A percentile compares a stretch with the other conserved stretches of the same genome.
Conservation (phyloP, 37 sponge, comb jelly and placozoan genomes). For the Chondrosia reniformis region DNA sequence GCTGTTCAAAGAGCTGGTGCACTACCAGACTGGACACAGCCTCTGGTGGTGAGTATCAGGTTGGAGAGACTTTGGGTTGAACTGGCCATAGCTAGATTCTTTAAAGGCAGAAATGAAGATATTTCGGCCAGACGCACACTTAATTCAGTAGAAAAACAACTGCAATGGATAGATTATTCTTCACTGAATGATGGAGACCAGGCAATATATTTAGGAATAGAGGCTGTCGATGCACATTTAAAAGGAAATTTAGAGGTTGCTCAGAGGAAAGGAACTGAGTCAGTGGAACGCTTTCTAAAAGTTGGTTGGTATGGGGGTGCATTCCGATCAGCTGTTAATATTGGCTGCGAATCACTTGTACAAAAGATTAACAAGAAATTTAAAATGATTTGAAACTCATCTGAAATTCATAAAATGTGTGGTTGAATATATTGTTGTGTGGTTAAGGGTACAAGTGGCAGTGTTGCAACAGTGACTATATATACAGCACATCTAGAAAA, state of each 20-base stretch:
- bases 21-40: not conserved
- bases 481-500: no score
- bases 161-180: not conserved
- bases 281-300: not conserved
- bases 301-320: not conserved
- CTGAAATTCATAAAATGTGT: no score
- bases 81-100: not conserved
- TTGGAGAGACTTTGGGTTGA: not conserved
- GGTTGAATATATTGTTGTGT: no score
- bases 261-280: not conserved
- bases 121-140: not conserved
- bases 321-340: not conserved
- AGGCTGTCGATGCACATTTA: not conserved
- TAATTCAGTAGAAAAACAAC: not conserved
- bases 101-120: not conserved
- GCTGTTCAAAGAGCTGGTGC: not conserved
- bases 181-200: not conserved
- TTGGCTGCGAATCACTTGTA: not conserved
- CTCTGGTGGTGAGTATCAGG: not conserved
- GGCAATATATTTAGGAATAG: not conserved
- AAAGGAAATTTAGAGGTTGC: not conserved
- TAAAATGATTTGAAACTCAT: no score
- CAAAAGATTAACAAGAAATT: no score
- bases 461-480: no score
- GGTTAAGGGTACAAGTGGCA: no score